Base-by-base conservation (phyloP, 2,888 invertebrate species). In the Ophion ventricosus region DNA sequence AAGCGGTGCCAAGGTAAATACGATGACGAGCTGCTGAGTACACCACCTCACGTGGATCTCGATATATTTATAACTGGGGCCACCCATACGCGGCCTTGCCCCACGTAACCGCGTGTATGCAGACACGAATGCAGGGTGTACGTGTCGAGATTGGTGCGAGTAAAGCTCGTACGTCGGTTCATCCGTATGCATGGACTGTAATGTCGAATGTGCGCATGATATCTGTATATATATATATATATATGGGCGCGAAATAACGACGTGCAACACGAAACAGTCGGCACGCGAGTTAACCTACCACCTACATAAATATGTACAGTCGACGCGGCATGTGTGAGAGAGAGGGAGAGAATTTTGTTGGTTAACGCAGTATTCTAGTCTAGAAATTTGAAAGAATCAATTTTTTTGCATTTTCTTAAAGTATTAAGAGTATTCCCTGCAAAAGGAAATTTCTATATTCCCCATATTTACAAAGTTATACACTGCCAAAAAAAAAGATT, bases 1-100 rank as follows among this genome's bases (percentile, higher is more conserved):
- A 88, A 89, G 88, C 89, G 86, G 88, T 90, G 88, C 85, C 87
- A 90, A 89, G 87, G 88, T 88, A 90, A 90, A 90, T 90, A 90
- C 49, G 49, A 49, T 49, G 49, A 49, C 49, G 49, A 89, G 88
- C 88, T 85, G 89, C 89, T 90, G 89, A 90, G 35, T 20, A 35
- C 40, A 64, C 40, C 8, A 35, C 64, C 35, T 49, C 49, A 17
- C 49, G 49, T 49, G 49, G 35, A 57, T 57, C 20, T 54, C 57
- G 57, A 23, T 23, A 57, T 57, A 57, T 57, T 57, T 57, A 57
- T 57, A 35, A 66, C 76, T 67, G 49, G 2, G 49, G 49, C 49
- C 49, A 49, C 17, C 17, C 17, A 49, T 49, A 49, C 49, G 14
- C 1, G 49, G 49, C 49, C 49, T 49, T 14, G 17, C 17, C 17